Evolutionary conservation across 2,113 vertebrate genomes (phyloP).

Genomic region (Pristiophorus japonicus): DNA sequence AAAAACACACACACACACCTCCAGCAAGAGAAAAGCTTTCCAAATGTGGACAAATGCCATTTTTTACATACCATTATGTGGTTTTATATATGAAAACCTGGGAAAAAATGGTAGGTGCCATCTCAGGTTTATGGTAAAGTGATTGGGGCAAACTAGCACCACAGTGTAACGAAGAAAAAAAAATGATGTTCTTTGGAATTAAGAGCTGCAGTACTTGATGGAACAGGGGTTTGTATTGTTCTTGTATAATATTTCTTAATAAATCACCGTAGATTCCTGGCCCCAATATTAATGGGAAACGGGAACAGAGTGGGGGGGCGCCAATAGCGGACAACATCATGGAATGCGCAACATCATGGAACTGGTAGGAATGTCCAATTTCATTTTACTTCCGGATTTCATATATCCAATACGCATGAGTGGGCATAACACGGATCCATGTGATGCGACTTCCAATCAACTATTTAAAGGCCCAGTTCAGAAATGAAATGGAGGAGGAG

Average conservation of each 20-base stretch:
- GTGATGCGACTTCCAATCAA: neutral
- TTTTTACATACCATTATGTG: neutral
- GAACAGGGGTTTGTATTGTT: neutral
- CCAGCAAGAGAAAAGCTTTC: neutral
- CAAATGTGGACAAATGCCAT: neutral
- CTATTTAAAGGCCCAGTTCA: neutral
- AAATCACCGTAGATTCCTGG: neutral
- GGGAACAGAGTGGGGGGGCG: neutral
- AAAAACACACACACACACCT: neutral
- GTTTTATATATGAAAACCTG: neutral
- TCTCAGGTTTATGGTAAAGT: neutral
- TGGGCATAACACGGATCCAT: too few species aligned
- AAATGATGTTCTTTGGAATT: neutral
- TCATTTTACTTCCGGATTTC: too few species aligned
- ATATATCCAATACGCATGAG: neutral
- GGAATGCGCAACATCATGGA: neutral
- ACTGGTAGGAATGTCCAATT: too few species aligned
- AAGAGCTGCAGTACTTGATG: too few species aligned
- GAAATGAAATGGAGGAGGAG: too few species aligned
- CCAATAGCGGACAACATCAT: neutral
- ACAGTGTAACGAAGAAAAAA: neutral
- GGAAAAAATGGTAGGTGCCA: neutral
- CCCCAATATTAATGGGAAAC: neutral
- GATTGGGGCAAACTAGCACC: neutral
- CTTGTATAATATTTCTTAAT: neutral